A percentile compares a stretch with the other conserved stretches of the same genome.
Conservation (phyloP, 2,113 vertebrate genomes). For the Callospermophilus lateralis region DNA sequence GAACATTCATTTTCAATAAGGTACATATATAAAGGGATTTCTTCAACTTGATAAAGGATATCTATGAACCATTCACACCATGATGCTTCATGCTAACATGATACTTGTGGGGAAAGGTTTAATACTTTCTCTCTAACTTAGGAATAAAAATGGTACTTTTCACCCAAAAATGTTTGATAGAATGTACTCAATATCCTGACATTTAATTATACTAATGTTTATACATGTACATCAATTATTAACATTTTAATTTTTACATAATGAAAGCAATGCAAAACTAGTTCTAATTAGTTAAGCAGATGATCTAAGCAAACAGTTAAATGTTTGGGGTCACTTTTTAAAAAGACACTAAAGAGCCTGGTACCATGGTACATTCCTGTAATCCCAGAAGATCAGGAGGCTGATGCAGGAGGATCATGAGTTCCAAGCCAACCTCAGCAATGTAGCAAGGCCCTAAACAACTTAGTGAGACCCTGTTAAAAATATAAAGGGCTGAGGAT, state of each 20-base stretch:
- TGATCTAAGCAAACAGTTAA: background rate
- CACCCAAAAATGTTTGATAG: background rate
- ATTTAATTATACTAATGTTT: background rate
- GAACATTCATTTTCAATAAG: background rate
- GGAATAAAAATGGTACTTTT: background rate
- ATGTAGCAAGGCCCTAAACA: too few relatives aligned
- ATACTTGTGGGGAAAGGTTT: background rate
- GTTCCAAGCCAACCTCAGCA: too few relatives aligned
- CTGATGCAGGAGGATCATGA: too few relatives aligned
- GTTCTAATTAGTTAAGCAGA: background rate
- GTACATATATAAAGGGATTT: background rate
- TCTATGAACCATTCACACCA: too few relatives aligned
- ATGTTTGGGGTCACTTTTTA: background rate
- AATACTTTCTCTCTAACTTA: background rate
- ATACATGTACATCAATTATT: background rate
- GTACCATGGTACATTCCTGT: background rate
- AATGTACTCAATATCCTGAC: background rate
- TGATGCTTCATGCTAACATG: background rate
- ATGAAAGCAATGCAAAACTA: background rate
- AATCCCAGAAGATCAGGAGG: too few relatives aligned
- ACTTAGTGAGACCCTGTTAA: too few relatives aligned
- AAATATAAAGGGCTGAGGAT: too few relatives aligned
- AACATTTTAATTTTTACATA: background rate
- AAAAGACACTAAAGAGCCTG: too few relatives aligned
- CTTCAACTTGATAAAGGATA: too few relatives aligned